A percentile compares a stretch with the other conserved stretches of the same genome.
phyloP scores from a whole-genome alignment of 1,140 invertebrate species.

The Dryas iulia region DNA sequence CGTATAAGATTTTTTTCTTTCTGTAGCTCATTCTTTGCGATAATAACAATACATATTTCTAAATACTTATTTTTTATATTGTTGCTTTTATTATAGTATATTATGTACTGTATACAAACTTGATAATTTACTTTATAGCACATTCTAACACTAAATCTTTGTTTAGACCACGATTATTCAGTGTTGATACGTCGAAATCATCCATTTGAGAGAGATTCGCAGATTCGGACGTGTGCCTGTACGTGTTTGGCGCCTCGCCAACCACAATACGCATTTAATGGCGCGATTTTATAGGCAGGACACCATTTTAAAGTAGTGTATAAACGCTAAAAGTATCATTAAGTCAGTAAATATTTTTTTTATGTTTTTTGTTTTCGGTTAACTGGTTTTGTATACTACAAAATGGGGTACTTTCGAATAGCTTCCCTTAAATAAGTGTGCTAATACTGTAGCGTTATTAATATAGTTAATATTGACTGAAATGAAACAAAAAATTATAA shows the following conservation, averaged over 20 bases:
- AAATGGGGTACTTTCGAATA: neutral
- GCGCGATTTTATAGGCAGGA: constrained; percentile 69
- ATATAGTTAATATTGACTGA: neutral
- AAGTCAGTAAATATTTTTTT: constrained; percentile 41
- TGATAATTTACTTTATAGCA: neutral
- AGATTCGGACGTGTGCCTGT: constrained; percentile 54
- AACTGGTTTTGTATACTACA: constrained; percentile 16
- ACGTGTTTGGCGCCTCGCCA: constrained; percentile 60
- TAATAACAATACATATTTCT: neutral
- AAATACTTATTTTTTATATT: neutral
- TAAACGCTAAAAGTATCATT: constrained; percentile 68
- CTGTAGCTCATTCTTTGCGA: neutral
- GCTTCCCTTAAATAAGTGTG: neutral
- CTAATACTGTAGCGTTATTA: neutral
- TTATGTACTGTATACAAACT: neutral
- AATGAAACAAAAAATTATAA: no score
- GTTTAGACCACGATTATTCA: constrained; percentile 41
- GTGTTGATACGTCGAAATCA: constrained; percentile 64
- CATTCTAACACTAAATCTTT: constrained; percentile 4
- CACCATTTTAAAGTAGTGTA: constrained; percentile 72
- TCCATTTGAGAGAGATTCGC: constrained; percentile 61
- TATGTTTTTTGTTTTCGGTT: constrained; percentile 43
- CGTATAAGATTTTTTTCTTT: neutral
- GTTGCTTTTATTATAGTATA: neutral
- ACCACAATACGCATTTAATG: constrained; percentile 71